Evolutionary conservation across 92 coral and sea anemone genomes (phyloP).

Genomic region (Montipora capitata): DNA sequence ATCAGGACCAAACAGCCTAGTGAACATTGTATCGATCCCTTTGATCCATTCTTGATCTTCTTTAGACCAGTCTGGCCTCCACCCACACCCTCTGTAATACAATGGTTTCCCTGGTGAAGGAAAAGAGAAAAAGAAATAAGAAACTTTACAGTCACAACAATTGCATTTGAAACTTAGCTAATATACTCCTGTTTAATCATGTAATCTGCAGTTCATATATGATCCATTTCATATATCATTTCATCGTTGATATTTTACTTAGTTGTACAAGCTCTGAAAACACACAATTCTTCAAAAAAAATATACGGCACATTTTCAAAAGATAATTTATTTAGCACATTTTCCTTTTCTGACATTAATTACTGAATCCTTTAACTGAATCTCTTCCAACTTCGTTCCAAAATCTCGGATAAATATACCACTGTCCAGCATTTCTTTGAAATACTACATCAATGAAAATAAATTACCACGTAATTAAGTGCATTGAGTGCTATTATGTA

Average conservation of each 20-base stretch:
- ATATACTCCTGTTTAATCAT: conserved; percentile 14
- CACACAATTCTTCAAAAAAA: conserved; percentile 1
- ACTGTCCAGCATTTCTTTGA: conserved; percentile 10
- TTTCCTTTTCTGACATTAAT: neutral
- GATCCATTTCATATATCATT: no score
- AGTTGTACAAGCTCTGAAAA: neutral
- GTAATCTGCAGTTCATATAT: neutral
- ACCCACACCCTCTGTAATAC: no score
- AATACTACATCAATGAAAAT: conserved; percentile 5
- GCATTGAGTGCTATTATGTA: no score
- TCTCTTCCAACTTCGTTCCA: conserved; percentile 20
- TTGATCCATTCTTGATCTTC: conserved; percentile 19
- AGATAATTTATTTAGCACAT: no score
- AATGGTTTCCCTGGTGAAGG: conserved; percentile 12
- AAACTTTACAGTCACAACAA: neutral
- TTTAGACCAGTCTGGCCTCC: no score
- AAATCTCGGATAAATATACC: conserved; percentile 7
- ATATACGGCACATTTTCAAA: neutral
- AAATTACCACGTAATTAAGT: neutral
- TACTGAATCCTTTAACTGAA: conserved; percentile 7
- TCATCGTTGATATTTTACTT: neutral
- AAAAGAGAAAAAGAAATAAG: conserved; percentile 2
- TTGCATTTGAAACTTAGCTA: conserved; percentile 24
- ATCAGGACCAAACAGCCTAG: neutral
- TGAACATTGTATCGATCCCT: conserved; percentile 31